These are phyloP conservation scores for Tapera naevia DNA, from an alignment of 2,797 vertebrate species.

Conservation along the genomic window DNA sequence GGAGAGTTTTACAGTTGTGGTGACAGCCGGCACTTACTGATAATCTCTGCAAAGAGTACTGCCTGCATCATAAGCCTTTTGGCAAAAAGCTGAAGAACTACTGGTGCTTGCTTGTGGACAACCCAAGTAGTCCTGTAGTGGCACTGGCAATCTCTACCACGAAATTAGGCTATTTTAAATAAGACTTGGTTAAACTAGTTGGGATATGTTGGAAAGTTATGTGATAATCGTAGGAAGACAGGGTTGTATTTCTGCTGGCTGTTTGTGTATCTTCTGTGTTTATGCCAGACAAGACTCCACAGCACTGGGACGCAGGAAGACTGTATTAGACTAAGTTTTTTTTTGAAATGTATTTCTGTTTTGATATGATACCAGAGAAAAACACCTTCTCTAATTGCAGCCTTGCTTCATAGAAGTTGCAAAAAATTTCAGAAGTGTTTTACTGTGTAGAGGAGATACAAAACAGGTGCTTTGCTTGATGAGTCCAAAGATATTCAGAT, in stretches of 20 bases:
- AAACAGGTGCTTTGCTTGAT: neutral
- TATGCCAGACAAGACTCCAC: neutral
- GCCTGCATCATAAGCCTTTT: neutral
- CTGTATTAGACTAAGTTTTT: neutral
- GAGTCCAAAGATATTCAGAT: neutral
- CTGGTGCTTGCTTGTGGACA: neutral
- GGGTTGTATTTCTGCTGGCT: neutral
- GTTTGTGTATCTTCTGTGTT: neutral
- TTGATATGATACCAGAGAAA: neutral
- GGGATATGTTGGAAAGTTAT: neutral
- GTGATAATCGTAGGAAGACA: neutral
- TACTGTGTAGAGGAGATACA: neutral
- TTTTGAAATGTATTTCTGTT: neutral
- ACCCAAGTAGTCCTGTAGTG: neutral
- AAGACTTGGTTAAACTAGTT: neutral
- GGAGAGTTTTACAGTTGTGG: neutral
- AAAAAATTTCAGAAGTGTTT: neutral
- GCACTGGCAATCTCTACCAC: neutral
- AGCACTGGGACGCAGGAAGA: neutral
- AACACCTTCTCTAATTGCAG: neutral
- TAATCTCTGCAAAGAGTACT: neutral
- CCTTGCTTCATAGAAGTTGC: neutral
- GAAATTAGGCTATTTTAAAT: neutral
- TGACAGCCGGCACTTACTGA: neutral
- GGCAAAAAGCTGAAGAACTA: neutral